phyloP scores from a whole-genome alignment of 2,888 invertebrate species.

The Strigamia transsilvanica region DNA sequence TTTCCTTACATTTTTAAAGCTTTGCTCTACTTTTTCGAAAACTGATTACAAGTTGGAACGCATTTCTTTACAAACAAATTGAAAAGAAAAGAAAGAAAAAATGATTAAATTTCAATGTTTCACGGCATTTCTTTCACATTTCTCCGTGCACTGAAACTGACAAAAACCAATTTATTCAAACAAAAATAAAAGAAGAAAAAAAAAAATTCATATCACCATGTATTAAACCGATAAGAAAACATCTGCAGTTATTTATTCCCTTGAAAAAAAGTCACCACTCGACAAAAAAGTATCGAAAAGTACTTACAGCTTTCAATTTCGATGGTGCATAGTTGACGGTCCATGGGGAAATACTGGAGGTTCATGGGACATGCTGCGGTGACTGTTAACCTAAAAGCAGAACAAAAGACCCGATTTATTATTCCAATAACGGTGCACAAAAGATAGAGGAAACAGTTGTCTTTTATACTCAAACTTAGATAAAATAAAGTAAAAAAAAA shows the following conservation, averaged over 20 bases:
- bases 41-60: no score
- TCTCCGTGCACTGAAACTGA: neutral
- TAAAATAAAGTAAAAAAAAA: neutral
- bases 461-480: neutral
- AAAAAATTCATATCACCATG: neutral
- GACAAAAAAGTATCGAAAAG: conserved; percentile 56
- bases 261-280: conserved; percentile 54
- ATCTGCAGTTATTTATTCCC: conserved; percentile 58
- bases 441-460: conserved; percentile 22
- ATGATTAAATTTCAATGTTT: neutral
- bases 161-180: conserved; percentile 2
- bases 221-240: neutral
- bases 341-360: conserved; percentile 95
- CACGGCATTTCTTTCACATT: no score
- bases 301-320: conserved; percentile 99
- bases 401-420: conserved; percentile 41
- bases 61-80: no score
- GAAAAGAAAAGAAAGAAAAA: neutral
- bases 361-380: conserved; percentile 97
- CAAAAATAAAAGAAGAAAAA: neutral
- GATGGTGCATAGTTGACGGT: conserved; percentile 90
- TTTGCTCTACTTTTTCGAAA: no score
- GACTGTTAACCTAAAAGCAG: conserved; percentile 78
- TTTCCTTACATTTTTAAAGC: no score
- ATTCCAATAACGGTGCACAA: conserved; percentile 2